Evolutionary conservation across 2,888 invertebrate species (phyloP).

Genomic region (Conops quadrifasciatus): DNA sequence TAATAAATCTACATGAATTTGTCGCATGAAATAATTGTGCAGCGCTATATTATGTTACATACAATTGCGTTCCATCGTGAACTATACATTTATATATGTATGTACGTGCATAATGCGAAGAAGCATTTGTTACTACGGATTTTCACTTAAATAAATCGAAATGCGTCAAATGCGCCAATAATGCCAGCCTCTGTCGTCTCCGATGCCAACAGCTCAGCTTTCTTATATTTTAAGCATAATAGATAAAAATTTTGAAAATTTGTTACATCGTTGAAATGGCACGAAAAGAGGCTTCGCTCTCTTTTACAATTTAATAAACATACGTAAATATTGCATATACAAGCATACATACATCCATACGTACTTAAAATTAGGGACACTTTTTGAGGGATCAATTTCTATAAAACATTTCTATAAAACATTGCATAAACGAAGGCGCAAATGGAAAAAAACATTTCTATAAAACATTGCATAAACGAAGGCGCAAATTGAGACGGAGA

Average conservation of each 20-base stretch:
- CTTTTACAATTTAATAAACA: constrained; percentile 9
- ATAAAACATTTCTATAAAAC: background rate
- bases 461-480: background rate
- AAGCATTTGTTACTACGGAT: background rate
- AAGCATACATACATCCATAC: too few relatives aligned
- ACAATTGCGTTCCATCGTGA: background rate
- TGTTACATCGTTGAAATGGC: constrained; percentile 32
- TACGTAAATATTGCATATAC: constrained; percentile 5
- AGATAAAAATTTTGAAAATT: constrained; percentile 9
- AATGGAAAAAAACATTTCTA: background rate
- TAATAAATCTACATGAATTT: constrained; percentile 20
- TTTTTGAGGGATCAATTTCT: background rate
- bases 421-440: background rate
- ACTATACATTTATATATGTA: background rate
- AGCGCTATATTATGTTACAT: background rate
- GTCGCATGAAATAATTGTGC: constrained; percentile 22
- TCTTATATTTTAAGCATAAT: background rate
- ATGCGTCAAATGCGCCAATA: background rate
- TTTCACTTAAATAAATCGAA: background rate
- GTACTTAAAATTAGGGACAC: background rate
- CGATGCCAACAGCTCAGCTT: background rate
- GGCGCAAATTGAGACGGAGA: too few relatives aligned
- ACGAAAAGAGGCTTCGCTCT: constrained; percentile 32
- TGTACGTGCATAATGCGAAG: background rate
- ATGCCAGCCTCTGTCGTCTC: background rate